Conservation (phyloP, 2,888 invertebrate genomes). For the Girardia tigrina region DNA sequence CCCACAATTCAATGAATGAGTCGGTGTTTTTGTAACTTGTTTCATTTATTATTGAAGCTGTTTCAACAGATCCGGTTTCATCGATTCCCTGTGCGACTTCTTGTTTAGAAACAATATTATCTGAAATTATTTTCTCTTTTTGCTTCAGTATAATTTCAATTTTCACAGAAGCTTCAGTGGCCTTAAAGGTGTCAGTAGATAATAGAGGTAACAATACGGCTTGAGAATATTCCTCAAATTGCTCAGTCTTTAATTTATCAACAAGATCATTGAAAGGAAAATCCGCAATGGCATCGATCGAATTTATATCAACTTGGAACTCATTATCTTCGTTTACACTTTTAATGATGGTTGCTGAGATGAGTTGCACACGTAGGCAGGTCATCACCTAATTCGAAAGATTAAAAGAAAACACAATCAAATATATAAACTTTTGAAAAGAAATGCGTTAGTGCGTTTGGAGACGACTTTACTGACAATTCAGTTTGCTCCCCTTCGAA, state of each 20-base stretch:
- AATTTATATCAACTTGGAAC: not conserved
- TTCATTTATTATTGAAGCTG: not conserved
- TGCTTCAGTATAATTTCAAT: not conserved
- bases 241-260: not conserved
- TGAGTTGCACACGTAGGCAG: not conserved
- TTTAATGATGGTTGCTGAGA: not conserved
- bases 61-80: not conserved
- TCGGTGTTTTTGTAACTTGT: not conserved
- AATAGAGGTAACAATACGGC: not conserved
- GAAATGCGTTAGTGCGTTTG: not conserved
- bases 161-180: not conserved
- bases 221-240: not conserved
- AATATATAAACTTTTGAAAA: not conserved
- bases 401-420: not conserved
- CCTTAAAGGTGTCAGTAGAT: not conserved
- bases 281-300: not conserved
- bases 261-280: not conserved
- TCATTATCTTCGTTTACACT: not conserved
- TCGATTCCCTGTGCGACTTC: not conserved
- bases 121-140: too few relatives aligned
- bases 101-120: not conserved
- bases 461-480: not conserved
- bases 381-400: not conserved
- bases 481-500: slow-evolving; percentile 14
- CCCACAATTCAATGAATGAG: not conserved